Percentiles rank a stretch among this genome's conserved stretches.
These are phyloP conservation scores for Lasiurus cinereus DNA, from an alignment of 2,113 vertebrate genomes.

Conservation along the genomic window DNA sequence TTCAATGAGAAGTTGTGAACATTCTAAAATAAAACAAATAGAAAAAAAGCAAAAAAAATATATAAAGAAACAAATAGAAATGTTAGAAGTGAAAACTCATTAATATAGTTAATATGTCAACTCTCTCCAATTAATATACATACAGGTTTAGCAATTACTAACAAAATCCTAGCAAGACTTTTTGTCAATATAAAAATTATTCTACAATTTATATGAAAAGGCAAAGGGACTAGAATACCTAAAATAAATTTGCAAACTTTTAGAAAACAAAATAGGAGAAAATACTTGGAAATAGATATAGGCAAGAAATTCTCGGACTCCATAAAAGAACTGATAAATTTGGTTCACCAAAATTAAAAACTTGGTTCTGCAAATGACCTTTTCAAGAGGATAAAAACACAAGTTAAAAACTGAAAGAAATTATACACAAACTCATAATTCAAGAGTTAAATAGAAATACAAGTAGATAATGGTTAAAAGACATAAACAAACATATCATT, in stretches of 20 bases:
- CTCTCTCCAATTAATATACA: background rate
- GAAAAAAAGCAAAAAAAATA: background rate
- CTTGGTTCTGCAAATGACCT: background rate
- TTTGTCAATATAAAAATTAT: background rate
- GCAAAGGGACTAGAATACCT: background rate
- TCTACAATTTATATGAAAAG: background rate
- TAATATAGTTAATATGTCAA: background rate
- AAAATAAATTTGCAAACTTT: slow-evolving; percentile 12
- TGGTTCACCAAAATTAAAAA: slow-evolving; percentile 29
- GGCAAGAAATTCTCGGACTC: background rate
- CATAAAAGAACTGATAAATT: background rate
- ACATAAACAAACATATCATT: background rate
- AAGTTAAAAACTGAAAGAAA: background rate
- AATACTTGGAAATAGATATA: background rate
- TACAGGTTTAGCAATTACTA: background rate
- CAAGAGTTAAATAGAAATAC: slow-evolving; percentile 8
- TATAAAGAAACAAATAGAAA: background rate
- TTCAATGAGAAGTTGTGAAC: slow-evolving; percentile 5
- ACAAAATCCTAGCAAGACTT: background rate
- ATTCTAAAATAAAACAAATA: background rate
- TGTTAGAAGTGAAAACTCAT: background rate
- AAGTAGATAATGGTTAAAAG: background rate
- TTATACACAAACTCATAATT: background rate
- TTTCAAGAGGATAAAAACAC: background rate
- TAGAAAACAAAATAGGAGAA: background rate